phyloP scores from a whole-genome alignment of 2,113 vertebrate species.

The Taurulus bubalis region DNA sequence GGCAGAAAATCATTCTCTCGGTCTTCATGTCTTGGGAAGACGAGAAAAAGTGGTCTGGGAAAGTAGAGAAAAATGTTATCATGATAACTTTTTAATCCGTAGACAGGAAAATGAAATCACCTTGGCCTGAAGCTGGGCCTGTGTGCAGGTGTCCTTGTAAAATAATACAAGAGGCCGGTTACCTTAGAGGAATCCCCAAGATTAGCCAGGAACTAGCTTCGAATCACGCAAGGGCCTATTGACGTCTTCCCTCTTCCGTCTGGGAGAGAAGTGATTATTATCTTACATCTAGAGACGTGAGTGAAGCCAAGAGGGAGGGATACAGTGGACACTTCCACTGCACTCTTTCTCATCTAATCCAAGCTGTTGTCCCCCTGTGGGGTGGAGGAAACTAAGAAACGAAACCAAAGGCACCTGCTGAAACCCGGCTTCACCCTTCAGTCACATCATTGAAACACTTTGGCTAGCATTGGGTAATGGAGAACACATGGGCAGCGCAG shows the following conservation, averaged over 20 bases:
- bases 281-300: slow-evolving; percentile 46
- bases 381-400: slow-evolving; percentile 34
- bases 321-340: slow-evolving; percentile 13
- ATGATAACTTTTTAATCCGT: slow-evolving; percentile 42
- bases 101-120: slow-evolving; percentile 61
- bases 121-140: slow-evolving; percentile 22
- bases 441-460: slow-evolving; percentile 64
- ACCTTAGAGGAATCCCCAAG: slow-evolving; percentile 48
- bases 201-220: slow-evolving; percentile 49
- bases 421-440: slow-evolving; percentile 55
- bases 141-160: slow-evolving; percentile 53
- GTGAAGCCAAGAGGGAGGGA: slow-evolving; percentile 55
- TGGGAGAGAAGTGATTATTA: slow-evolving; percentile 57
- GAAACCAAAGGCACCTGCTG: slow-evolving; percentile 71
- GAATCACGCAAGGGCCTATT: slow-evolving; percentile 61
- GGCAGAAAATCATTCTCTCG: not conserved
- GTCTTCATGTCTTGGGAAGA: slow-evolving; percentile 21
- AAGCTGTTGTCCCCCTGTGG: slow-evolving; percentile 22
- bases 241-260: slow-evolving; percentile 49
- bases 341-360: slow-evolving; percentile 54
- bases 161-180: slow-evolving; percentile 34
- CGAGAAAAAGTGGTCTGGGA: not conserved
- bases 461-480: slow-evolving; percentile 49
- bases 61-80: slow-evolving; percentile 26
- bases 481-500: slow-evolving; percentile 56